Base-by-base conservation (phyloP, 2,797 vertebrate genomes). In the Cryptoblepharus egeriae region DNA sequence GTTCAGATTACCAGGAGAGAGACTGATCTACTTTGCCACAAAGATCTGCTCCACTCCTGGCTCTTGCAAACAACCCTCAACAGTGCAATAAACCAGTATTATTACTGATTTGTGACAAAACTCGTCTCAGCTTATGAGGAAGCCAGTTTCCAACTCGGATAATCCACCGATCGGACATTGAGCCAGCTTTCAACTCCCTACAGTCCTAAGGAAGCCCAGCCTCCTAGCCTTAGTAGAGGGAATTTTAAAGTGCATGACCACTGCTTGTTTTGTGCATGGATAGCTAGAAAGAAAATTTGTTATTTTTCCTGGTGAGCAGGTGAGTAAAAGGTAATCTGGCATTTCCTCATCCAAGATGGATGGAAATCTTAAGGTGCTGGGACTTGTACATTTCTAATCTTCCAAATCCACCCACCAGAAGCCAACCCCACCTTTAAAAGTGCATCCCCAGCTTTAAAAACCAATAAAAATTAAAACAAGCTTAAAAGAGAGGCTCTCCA, bases 201-300 rank as follows among this genome's bases (percentile, higher is more conserved):
- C 13, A 64, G 32, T 24, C 35, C 28, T 45, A 15, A 35, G n/a
- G 0, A 52, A 8, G 18, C 22, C 37, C 0, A 0, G 60, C 67
- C 6, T 32, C 13, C 83, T 35, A 1, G 57, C 24, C 49, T 45
- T 49, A 60, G 72, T 28, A 5, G 78, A 63, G 30, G 67, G 39
- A 42, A 60, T 79, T 83, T 85, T 93, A 94, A 94, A 93, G 93
- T 94, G 93, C 93, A 89, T 71, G 16, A 26, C 70, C 77, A 86
- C 77, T 84, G 79, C 49, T 76, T 77, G 79, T 10, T 89, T 85
- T 84, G 81, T 84, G 75, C 82, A 82, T 75, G 82, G 64, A 69
- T 32, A 77, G 68, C 71, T 57, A 75, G 79, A 64, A 75, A 68
- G 72, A 78, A 87, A 83, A 12, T 4, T 70, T 70, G 61, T 45